Percentiles rank a stretch among this genome's conserved stretches.
Conservation (phyloP, 2,888 invertebrate genomes). For the Willowsia nigromaculata region DNA sequence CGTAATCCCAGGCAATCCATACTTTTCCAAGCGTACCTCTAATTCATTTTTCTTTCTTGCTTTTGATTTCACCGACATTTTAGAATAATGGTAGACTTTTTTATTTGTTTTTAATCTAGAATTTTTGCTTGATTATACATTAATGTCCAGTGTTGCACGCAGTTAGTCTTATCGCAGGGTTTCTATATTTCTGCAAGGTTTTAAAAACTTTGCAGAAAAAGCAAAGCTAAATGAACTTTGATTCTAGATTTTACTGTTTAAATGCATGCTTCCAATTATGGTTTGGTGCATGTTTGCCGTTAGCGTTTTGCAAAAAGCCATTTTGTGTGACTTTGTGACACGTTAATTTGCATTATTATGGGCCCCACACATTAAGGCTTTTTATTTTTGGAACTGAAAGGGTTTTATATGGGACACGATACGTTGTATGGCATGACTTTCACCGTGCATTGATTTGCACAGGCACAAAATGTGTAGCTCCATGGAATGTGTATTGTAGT, state of each 20-base stretch:
- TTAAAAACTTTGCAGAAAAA: neutral
- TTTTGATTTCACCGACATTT: neutral
- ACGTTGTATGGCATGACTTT: neutral
- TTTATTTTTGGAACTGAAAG: neutral
- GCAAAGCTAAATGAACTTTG: neutral
- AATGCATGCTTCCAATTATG: neutral
- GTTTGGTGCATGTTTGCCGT: neutral
- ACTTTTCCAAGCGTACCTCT: neutral
- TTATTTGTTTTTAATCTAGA: neutral
- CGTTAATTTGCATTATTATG: slow-evolving; percentile 26
- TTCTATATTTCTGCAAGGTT: neutral
- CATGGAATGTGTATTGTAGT: neutral
- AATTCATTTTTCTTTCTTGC: neutral
- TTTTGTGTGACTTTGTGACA: neutral
- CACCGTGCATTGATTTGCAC: neutral
- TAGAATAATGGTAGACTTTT: neutral
- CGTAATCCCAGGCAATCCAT: neutral
- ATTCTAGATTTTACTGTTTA: neutral
- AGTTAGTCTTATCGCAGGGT: neutral
- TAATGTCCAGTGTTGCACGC: neutral
- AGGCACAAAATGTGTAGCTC: neutral
- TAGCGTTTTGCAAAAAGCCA: neutral
- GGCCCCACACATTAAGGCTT: neutral
- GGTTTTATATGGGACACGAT: neutral
- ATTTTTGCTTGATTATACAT: no score